Conservation (phyloP, 2,888 invertebrate genomes). For the Eurytoma californica region DNA sequence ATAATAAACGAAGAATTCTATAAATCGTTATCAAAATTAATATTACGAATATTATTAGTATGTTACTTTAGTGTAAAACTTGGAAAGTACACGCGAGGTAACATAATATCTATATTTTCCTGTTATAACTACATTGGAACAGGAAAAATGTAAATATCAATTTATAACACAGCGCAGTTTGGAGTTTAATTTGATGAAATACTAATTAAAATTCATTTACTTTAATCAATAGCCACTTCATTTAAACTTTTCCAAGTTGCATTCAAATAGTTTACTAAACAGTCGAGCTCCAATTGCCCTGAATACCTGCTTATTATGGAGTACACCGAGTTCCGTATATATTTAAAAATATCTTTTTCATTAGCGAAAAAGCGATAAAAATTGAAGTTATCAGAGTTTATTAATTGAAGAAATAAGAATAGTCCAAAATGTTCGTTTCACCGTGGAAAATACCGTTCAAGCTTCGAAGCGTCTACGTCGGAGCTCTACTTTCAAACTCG, state of each 20-base stretch:
- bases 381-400: neutral
- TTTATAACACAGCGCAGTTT: neutral
- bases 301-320: too few relatives aligned
- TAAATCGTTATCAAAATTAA: too few relatives aligned
- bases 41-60: too few relatives aligned
- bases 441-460: neutral
- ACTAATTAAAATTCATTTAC: slow-evolving; percentile 6
- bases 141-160: neutral
- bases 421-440: neutral
- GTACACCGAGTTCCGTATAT: neutral
- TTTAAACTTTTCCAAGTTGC: slow-evolving; percentile 37
- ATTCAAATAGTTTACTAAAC: neutral
- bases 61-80: too few relatives aligned
- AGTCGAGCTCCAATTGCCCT: too few relatives aligned
- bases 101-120: neutral
- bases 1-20: too few relatives aligned
- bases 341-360: neutral
- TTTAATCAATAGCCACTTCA: neutral
- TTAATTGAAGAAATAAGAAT: too few relatives aligned
- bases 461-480: neutral
- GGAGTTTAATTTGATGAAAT: slow-evolving; percentile 1
- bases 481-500: neutral
- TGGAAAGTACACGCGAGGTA: neutral
- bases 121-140: slow-evolving; percentile 6
- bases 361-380: neutral